Evolutionary conservation across 2,113 vertebrate genomes (phyloP).

Genomic region (Zeus faber): DNA sequence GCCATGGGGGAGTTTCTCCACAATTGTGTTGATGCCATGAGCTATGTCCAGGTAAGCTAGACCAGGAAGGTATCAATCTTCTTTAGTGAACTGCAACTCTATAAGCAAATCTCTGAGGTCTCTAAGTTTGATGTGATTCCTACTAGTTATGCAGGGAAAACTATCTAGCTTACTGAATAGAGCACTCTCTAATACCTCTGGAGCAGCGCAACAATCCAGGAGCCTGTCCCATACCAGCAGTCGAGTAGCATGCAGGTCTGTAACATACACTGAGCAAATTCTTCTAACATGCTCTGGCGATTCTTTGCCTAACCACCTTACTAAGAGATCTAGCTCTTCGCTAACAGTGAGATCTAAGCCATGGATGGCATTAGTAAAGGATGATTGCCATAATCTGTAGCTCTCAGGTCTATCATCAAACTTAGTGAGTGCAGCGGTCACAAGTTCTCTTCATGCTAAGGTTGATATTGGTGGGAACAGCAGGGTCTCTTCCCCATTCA

Average conservation of each 20-base stretch:
- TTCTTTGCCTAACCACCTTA: slow-evolving; percentile 8
- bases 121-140: not conserved
- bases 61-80: slow-evolving; percentile 4
- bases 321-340: slow-evolving; percentile 11
- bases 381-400: slow-evolving; percentile 13
- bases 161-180: not conserved
- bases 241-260: slow-evolving; percentile 14
- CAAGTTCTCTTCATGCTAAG: not conserved
- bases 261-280: slow-evolving; percentile 10
- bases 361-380: slow-evolving; percentile 3
- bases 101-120: not conserved
- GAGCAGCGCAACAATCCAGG: slow-evolving; percentile 28
- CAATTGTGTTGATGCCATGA: not conserved
- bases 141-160: not conserved
- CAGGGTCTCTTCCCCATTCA: no score
- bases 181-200: not conserved
- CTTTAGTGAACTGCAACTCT: not conserved
- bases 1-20: not conserved
- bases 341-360: not conserved
- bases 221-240: slow-evolving; percentile 9
- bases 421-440: not conserved
- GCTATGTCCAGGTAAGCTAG: not conserved
- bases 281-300: not conserved
- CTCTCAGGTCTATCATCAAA: not conserved
- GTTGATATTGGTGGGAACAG: no score